Conservation (phyloP, 1,140 invertebrate genomes). For the Drosophila nannoptera region DNA sequence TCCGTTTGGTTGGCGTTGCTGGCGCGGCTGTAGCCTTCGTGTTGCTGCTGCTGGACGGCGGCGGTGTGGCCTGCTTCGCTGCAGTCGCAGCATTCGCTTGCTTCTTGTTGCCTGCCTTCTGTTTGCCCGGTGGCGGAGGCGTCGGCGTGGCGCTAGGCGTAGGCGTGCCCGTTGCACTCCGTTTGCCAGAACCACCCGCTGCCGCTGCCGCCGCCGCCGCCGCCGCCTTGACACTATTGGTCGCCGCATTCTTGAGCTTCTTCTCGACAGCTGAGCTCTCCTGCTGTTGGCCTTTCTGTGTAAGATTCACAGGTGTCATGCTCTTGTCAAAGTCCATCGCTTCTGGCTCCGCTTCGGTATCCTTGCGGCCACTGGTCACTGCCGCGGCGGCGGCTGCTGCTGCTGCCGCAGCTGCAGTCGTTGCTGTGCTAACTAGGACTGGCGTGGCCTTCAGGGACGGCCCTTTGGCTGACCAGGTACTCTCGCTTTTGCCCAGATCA, state of each 20-base stretch:
- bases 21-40: conserved; percentile 20
- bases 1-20: conserved; percentile 49
- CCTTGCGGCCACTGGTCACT: conserved; percentile 17
- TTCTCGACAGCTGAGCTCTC: conserved; percentile 39
- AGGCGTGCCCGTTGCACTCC: conserved; percentile 38
- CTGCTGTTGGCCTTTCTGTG: conserved; percentile 44
- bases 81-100: conserved; percentile 24
- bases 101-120: conserved; percentile 45
- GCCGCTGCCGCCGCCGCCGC: conserved; percentile 12
- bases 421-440: conserved; percentile 54
- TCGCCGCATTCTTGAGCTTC: conserved; percentile 45
- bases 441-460: conserved; percentile 75
- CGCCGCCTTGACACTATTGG: conserved; percentile 15
- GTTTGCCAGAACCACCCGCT: conserved; percentile 13
- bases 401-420: conserved; percentile 24
- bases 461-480: conserved; percentile 75
- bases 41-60: conserved; percentile 9
- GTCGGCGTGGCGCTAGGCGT: conserved; percentile 39
- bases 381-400: no score
- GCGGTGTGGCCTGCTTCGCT: conserved; percentile 4
- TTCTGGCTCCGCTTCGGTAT: conserved; percentile 31
- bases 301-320: conserved; percentile 65
- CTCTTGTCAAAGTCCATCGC: conserved; percentile 54
- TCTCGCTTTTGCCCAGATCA: conserved; percentile 71
- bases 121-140: conserved; percentile 29